Evolutionary conservation across 2,113 vertebrate species (phyloP), one percentile per base, ranked within the genome.

Genomic region (Regulus satrapa): DNA sequence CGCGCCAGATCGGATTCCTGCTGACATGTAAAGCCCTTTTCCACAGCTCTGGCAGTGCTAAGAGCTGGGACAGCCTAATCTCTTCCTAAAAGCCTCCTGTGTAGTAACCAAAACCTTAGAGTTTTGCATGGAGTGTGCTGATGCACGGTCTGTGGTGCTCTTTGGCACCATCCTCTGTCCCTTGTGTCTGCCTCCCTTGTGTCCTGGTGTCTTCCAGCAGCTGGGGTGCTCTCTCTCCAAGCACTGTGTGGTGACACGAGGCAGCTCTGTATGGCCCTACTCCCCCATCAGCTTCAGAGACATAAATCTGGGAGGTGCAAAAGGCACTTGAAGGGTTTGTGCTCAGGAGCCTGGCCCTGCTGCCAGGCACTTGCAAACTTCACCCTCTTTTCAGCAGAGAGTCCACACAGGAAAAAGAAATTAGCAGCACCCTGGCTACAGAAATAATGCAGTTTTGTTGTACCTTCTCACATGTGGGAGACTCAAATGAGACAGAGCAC

Each of bases 391-490:
- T 46, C 49, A 76, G 71, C 31, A 40, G 40, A 51, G 5, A 24
- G 3, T 32, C 18, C 9, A 10, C 3, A 3, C 4, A 32, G 54
- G 31, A 41, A 49, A 62, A 61, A 29, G 3, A 45, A 64, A 41
- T 31, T 2, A 8, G 31, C 25, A 54, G 21, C 3, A 1, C 18
- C 29, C 16, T 18, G 31, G 62, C 46, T 75, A 12, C 36, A 52
- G 82, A 64, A 75, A 19, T 17, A 31, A 18, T 71, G 5, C 13
- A 3, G 56, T 71, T 0, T 0, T 54, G 25, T 67, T 90, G 40
- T 6, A 18, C 34, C 25, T 63, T 66, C 48, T 72, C 0, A 0
- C 8, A 3, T 0, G 0, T 6, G 16, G 48, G 43, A 67, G 32
- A 7, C 21, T 55, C 2, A 0, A 21, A 49, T 32, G 11, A 49